These are phyloP conservation scores for Mormyrus lacerda DNA, from an alignment of 2,113 vertebrate genomes.

Conservation along the genomic window DNA sequence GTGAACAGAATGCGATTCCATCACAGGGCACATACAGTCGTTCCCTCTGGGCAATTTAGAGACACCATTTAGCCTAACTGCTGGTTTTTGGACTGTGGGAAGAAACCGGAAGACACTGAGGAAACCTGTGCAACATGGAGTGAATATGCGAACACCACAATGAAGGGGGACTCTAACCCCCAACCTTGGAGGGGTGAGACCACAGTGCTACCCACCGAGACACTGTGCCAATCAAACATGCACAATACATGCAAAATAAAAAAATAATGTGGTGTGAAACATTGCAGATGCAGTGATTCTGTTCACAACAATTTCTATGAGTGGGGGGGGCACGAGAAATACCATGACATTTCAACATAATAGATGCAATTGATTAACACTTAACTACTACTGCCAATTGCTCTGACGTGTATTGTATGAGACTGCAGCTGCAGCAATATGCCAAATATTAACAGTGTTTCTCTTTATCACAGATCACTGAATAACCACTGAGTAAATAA, in stretches of 20 bases:
- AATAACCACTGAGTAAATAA: neutral
- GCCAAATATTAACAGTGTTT: neutral
- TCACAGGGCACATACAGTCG: neutral
- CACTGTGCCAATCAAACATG: neutral
- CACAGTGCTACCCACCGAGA: neutral
- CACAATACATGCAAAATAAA: neutral
- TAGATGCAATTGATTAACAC: neutral
- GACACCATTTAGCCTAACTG: neutral
- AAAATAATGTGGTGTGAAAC: neutral
- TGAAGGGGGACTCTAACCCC: neutral
- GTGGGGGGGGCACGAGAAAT: neutral
- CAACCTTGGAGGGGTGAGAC: neutral
- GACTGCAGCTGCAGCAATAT: neutral
- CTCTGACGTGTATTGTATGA: neutral
- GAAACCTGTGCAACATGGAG: neutral
- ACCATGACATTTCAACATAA: conserved; percentile 6
- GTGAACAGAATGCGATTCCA: neutral
- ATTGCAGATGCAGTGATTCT: neutral
- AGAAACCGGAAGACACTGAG: neutral
- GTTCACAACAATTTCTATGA: neutral
- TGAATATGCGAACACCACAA: neutral
- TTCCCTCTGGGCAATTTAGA: neutral
- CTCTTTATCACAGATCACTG: neutral
- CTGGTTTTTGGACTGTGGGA: neutral
- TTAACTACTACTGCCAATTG: neutral